A percentile compares a stretch with the other conserved stretches of the same genome.
These are phyloP conservation scores for Nasonia longicornis DNA, from an alignment of 1,140 invertebrate genomes.

Conservation along the genomic window DNA sequence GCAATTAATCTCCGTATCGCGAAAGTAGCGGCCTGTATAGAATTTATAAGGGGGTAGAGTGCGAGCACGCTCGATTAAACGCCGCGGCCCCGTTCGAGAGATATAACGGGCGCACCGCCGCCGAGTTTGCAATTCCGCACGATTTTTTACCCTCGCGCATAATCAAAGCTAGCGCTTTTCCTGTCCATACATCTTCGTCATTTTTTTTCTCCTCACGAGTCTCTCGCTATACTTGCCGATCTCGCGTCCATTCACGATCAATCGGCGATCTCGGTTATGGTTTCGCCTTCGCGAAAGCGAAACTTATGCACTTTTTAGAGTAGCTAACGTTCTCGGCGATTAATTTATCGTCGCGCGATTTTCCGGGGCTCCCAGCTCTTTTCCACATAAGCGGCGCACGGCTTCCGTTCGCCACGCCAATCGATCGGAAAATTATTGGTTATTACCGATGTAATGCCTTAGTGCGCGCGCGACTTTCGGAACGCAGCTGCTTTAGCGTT, in stretches of 20 bases:
- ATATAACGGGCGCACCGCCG: not conserved
- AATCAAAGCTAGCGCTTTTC: not conserved
- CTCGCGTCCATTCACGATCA: conserved; percentile 2
- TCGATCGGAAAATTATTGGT: conserved; percentile 33
- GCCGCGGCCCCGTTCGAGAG: not conserved
- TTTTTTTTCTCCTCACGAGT: not conserved
- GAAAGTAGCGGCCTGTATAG: conserved; percentile 8
- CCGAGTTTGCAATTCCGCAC: not conserved
- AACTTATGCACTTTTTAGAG: conserved; percentile 46
- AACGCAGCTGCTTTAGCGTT: not conserved
- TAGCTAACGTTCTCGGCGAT: conserved; percentile 37
- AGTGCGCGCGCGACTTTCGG: not conserved
- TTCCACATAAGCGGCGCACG: too few relatives aligned
- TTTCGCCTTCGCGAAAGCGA: conserved; percentile 27
- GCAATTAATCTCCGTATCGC: conserved; percentile 30
- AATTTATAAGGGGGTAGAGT: not conserved
- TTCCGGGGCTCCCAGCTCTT: not conserved
- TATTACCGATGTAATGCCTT: conserved; percentile 22
- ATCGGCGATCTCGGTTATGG: conserved; percentile 23
- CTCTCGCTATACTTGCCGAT: not conserved
- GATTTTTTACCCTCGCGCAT: not conserved
- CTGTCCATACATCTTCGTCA: not conserved
- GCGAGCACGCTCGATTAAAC: conserved; percentile 21
- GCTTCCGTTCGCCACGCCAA: not conserved
- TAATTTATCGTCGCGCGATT: conserved; percentile 39